These are phyloP conservation scores for Charadrius vociferus DNA, from an alignment of 2,113 vertebrate genomes.

Conservation along the genomic window DNA sequence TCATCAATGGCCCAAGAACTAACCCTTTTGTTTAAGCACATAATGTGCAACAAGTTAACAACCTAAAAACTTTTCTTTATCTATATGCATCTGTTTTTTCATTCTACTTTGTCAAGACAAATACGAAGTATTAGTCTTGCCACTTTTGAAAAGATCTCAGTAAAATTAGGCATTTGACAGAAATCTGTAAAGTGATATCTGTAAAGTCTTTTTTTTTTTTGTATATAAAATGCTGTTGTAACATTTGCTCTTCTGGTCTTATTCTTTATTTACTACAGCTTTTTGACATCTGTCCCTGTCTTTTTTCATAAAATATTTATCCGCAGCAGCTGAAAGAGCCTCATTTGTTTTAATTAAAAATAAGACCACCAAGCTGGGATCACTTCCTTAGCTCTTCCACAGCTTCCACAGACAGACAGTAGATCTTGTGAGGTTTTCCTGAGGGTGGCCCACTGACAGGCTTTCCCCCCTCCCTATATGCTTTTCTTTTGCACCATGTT, in stretches of 20 bases:
- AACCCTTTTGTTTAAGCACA: background rate
- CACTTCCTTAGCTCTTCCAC: conserved; percentile 56
- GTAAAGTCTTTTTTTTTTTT: background rate
- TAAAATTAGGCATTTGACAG: background rate
- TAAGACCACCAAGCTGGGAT: conserved; percentile 82
- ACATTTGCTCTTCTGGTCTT: conserved; percentile 29
- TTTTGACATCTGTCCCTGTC: conserved; percentile 61
- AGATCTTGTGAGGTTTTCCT: conserved; percentile 34
- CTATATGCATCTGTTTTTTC: background rate
- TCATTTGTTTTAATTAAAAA: conserved; percentile 79
- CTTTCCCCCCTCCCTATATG: background rate
- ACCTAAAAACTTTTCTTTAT: background rate
- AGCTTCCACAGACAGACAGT: conserved; percentile 22
- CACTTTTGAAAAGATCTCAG: background rate
- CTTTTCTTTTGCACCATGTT: conserved; percentile 50
- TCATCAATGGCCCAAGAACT: background rate
- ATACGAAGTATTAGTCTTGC: background rate
- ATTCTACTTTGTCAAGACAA: background rate
- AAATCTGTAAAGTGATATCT: background rate
- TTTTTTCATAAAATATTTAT: conserved; percentile 71
- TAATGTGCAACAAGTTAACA: background rate
- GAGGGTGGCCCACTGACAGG: conserved; percentile 52
- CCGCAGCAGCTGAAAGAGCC: conserved; percentile 67
- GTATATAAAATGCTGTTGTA: background rate
- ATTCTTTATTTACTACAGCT: conserved; percentile 7